Conservation (phyloP, 2,113 vertebrate genomes). For the Bos indicus region DNA sequence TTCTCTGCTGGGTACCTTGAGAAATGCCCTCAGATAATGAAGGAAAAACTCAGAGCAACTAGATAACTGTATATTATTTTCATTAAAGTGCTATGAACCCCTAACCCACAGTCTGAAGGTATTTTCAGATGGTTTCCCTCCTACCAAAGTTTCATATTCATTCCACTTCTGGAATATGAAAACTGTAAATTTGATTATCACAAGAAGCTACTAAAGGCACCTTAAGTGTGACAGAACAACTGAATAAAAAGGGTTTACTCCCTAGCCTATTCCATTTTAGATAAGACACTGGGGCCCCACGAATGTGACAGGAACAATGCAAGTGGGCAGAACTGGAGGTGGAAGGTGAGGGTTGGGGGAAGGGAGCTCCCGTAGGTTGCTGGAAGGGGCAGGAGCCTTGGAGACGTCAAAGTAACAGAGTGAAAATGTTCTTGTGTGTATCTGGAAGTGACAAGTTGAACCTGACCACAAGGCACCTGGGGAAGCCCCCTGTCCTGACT, state of each 20-base stretch:
- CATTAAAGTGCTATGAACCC: slow-evolving; percentile 49
- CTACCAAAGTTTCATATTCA: slow-evolving; percentile 12
- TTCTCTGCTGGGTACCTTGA: slow-evolving; percentile 30
- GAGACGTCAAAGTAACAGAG: background rate
- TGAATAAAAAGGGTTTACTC: background rate
- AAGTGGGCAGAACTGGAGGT: background rate
- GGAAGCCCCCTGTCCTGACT: background rate
- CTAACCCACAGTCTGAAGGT: slow-evolving; percentile 40
- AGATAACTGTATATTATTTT: slow-evolving; percentile 18
- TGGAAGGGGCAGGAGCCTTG: background rate
- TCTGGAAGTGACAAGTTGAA: background rate
- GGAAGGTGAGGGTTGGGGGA: too few relatives aligned
- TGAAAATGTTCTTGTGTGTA: background rate
- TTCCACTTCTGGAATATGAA: slow-evolving; percentile 10
- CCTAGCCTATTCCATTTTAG: background rate
- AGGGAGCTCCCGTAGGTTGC: background rate
- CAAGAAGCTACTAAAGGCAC: slow-evolving; percentile 27
- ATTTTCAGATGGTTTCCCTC: slow-evolving; percentile 31
- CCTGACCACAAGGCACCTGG: background rate
- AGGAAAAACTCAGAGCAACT: background rate
- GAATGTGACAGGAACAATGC: background rate
- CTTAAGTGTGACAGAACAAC: slow-evolving; percentile 43
- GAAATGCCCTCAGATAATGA: background rate
- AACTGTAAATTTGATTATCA: slow-evolving; percentile 49
- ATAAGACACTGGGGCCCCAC: background rate